Conservation (phyloP, 2,888 invertebrate genomes). For the Sarcophaga rosellei region DNA sequence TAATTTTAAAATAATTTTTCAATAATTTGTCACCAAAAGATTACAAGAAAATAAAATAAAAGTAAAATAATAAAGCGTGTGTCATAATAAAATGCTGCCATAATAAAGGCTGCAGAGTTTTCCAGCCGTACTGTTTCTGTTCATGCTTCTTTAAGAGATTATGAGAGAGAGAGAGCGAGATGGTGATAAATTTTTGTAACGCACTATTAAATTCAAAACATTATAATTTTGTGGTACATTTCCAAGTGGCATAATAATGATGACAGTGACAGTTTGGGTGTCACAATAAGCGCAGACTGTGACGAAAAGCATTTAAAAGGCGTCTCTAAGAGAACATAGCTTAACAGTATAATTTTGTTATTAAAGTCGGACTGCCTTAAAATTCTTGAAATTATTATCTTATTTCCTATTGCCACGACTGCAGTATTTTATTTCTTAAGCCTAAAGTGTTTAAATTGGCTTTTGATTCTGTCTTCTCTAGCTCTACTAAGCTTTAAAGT, state of each 20-base stretch:
- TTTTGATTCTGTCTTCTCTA: background rate
- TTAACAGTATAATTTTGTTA: no score
- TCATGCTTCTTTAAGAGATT: constrained; percentile 6
- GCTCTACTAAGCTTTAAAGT: no score
- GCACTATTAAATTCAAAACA: constrained; percentile 74
- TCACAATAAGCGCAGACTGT: background rate
- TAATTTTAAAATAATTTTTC: constrained; percentile 69
- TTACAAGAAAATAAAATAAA: no score
- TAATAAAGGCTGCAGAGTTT: background rate
- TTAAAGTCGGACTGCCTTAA: no score
- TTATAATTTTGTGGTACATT: constrained; percentile 57
- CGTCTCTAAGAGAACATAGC: background rate
- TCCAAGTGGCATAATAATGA: background rate
- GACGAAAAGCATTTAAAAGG: background rate
- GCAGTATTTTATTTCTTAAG: constrained; percentile 17
- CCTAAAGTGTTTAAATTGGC: constrained; percentile 8
- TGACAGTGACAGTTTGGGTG: background rate
- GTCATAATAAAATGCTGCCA: background rate
- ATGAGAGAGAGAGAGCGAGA: constrained; percentile 22
- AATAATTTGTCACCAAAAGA: constrained; percentile 73
- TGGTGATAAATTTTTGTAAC: constrained; percentile 33
- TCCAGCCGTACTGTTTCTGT: background rate
- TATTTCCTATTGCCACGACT: no score
- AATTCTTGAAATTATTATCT: no score
- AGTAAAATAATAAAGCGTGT: constrained; percentile 40